Percentiles rank a stretch among this genome's conserved stretches.
phyloP scores from a whole-genome alignment of 2,113 vertebrate genomes.

The Hemicordylus capensis region DNA sequence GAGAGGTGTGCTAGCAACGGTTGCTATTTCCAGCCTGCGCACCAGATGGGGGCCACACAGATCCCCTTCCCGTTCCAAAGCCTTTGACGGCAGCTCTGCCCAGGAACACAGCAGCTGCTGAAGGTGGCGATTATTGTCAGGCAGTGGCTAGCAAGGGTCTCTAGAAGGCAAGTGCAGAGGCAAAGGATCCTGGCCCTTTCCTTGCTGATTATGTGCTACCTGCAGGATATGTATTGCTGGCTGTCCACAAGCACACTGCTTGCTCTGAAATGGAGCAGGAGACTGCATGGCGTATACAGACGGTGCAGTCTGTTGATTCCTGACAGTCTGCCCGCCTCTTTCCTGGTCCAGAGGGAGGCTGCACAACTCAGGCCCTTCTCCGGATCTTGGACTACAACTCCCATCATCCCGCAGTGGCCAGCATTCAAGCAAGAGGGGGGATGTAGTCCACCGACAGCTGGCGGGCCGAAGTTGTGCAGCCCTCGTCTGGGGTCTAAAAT shows the following conservation, averaged over 20 bases:
- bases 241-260: not conserved
- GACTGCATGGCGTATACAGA: not conserved
- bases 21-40: constrained; percentile 75
- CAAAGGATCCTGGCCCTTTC: not conserved
- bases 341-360: not conserved
- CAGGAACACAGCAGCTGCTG: constrained; percentile 21
- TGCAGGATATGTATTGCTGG: not conserved
- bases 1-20: constrained; percentile 71
- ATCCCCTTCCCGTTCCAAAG: constrained; percentile 50
- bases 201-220: not conserved
- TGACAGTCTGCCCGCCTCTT: not conserved
- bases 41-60: constrained; percentile 35
- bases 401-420: too few species aligned
- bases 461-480: too few species aligned
- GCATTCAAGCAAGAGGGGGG: too few species aligned
- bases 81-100: constrained; percentile 38
- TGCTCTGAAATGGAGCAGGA: not conserved
- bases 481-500: too few species aligned
- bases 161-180: not conserved
- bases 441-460: too few species aligned
- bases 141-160: not conserved
- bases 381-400: not conserved
- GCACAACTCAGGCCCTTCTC: not conserved
- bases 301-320: not conserved
- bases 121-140: constrained; percentile 35